Evolutionary conservation across 1,140 invertebrate species (phyloP), one percentile per base, ranked within the genome.

Genomic region (Thaumatotibia leucotreta): DNA sequence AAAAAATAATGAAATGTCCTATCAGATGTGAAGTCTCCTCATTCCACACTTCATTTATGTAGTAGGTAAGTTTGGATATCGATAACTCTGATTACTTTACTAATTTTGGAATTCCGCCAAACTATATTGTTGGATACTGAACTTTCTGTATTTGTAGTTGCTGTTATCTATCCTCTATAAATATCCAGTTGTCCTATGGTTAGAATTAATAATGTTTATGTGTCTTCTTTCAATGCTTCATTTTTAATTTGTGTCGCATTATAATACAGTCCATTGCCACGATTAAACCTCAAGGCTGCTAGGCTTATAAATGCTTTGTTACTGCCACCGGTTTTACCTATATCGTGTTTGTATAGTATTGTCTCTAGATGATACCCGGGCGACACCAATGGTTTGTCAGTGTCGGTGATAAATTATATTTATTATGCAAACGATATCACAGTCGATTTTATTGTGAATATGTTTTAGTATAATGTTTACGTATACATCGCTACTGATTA

Each of bases 251-350:
- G 6, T 45, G 9, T n/a, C 5, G 4, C 39, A 45, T 45, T 45
- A 45, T 45, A 9, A 20, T 45, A 20, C 52, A 58, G 27, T 58
- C 11, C 23, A 29, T 27, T 58, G 52, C 23, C n/a, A 29, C 52
- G 4, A 58, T 23, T 58, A 54, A 24, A 11, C 50, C 23, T 27
- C 52, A 58, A 58, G 52, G 52, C 22, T 54, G 22, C 24, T 31
- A 58, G 14, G 24, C 24, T 58, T 58, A 58, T 58, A 58, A 27
- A 31, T 29, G 23, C 24, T 58, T 58, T 58, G 52, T 58, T 58
- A 58, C 23, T n/a, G 79, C 86, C 86, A 89, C 85, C 80, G 80
- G 84, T 86, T 85, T 83, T 88, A 84, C 82, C 67, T 63, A 76
- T 24, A 75, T 72, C 72, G 73, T 67, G 66, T 45, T 20, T 17